Evolutionary conservation across 2,113 vertebrate genomes (phyloP).

Genomic region (Candoia aspera): DNA sequence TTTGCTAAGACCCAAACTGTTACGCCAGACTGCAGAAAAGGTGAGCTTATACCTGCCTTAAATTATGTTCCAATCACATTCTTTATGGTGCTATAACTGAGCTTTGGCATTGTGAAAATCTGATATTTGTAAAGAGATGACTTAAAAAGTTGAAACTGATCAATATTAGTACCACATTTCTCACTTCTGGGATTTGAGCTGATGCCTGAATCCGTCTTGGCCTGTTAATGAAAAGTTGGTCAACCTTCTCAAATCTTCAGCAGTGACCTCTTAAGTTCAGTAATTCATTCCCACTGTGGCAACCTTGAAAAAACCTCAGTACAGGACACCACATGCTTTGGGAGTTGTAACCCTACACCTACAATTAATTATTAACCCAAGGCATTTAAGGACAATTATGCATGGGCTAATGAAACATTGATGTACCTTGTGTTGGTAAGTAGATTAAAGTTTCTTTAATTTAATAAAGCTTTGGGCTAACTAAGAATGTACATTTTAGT

Average conservation of each 20-base stretch:
- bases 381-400: conserved; percentile 67
- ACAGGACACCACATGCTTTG: conserved; percentile 56
- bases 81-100: background rate
- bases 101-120: conserved; percentile 9
- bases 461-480: conserved; percentile 68
- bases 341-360: conserved; percentile 71
- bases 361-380: conserved; percentile 74
- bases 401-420: conserved; percentile 69
- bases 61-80: conserved; percentile 8
- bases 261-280: conserved; percentile 46
- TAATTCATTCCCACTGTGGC: conserved; percentile 57
- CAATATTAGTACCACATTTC: conserved; percentile 2
- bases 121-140: conserved; percentile 2
- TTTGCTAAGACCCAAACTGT: background rate
- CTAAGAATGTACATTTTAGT: conserved; percentile 57
- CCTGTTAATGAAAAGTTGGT: conserved; percentile 61
- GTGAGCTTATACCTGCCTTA: background rate
- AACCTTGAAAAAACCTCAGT: conserved; percentile 43
- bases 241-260: conserved; percentile 43
- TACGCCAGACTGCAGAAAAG: background rate
- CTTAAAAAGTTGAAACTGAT: background rate
- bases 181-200: conserved; percentile 40
- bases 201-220: conserved; percentile 54
- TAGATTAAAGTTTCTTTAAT: conserved; percentile 72
- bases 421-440: conserved; percentile 69